Evolutionary conservation across 2,888 invertebrate species (phyloP), one percentile per base, ranked within the genome.

Genomic region (Lacanobia oleracea): DNA sequence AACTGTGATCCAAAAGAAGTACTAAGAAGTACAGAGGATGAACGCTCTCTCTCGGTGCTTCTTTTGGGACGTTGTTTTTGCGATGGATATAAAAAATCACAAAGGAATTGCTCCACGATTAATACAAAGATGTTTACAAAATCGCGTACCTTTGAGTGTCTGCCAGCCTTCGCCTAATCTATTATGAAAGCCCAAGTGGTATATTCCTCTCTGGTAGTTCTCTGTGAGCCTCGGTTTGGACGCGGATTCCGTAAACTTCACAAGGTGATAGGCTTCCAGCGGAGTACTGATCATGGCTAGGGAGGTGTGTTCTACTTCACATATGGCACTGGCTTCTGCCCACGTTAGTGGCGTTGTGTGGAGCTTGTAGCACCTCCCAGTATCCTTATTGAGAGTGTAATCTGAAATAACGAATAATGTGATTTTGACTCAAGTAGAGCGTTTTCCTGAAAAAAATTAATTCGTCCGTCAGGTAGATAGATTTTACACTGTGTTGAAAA

Each of bases 361-460:
- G 48, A 94, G 89, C 71, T 94, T 94, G 85, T 93, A 94, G 77
- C 94, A 94, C 78, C 87, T 90, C 1, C 91, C 91, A 8, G 63
- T 50, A 5, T 69, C 37, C n/a, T 84, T 84, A 53, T 88, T 87
- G 77, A 85, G 92, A 60, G 74, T 76, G 81, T 94, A 94, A 70
- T 85, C 94, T 94, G 87, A 89, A 88, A 61, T 75, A 18, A 66
- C 7, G 33, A 62, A 18, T 43, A 2, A 27, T 33, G 33, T 33
- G 33, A 33, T 6, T 33, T 33, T 33, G 33, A 33, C 33, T 33
- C 33, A 5, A 6, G 33, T 33, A 33, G 33, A 33, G 33, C 6
- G 5, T 33, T 27, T 27, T 33, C 33, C 3, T 6, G 33, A 33
- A 33, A 33, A 2, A 33, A 33, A 33, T 33, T 6, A 33, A 33